phyloP scores from a whole-genome alignment of 2,888 invertebrate genomes.

The Phaedon cochleariae region DNA sequence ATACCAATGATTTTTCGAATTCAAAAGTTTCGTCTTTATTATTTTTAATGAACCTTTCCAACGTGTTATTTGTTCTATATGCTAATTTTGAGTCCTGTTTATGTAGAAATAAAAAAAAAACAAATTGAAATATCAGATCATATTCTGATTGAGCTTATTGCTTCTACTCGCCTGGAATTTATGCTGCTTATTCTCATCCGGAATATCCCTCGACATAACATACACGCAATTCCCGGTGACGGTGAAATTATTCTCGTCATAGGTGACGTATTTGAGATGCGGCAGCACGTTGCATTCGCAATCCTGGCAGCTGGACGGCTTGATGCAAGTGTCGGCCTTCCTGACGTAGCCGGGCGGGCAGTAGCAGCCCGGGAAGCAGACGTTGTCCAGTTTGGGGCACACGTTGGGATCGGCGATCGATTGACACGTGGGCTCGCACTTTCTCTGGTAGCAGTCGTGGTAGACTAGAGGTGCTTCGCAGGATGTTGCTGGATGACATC shows the following conservation, averaged over 20 bases:
- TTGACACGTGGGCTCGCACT: slow-evolving; percentile 82
- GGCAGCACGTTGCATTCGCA: slow-evolving; percentile 79
- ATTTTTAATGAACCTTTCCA: no score
- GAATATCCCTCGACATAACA: slow-evolving; percentile 73
- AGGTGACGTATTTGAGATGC: slow-evolving; percentile 82
- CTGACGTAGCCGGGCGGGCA: slow-evolving; percentile 80
- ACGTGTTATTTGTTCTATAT: no score
- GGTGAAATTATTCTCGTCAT: slow-evolving; percentile 81
- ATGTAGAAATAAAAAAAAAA: no score
- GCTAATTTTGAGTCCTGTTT: no score
- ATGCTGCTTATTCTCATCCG: slow-evolving; percentile 63
- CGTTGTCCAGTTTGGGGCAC: slow-evolving; percentile 71
- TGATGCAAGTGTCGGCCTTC: slow-evolving; percentile 74
- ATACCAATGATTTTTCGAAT: no score
- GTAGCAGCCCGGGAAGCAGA: slow-evolving; percentile 85
- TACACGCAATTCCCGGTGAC: slow-evolving; percentile 88
- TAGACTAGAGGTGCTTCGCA: slow-evolving; percentile 83
- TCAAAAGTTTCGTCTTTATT: no score
- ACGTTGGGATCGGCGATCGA: slow-evolving; percentile 66
- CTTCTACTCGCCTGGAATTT: slow-evolving; percentile 63
- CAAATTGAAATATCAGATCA: no score
- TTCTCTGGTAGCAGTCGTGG: slow-evolving; percentile 80
- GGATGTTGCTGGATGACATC: slow-evolving; percentile 66
- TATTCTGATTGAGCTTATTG: no score
- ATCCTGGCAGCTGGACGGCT: slow-evolving; percentile 77